Conservation (phyloP, 1,140 invertebrate species). For the Theocolax elegans region DNA sequence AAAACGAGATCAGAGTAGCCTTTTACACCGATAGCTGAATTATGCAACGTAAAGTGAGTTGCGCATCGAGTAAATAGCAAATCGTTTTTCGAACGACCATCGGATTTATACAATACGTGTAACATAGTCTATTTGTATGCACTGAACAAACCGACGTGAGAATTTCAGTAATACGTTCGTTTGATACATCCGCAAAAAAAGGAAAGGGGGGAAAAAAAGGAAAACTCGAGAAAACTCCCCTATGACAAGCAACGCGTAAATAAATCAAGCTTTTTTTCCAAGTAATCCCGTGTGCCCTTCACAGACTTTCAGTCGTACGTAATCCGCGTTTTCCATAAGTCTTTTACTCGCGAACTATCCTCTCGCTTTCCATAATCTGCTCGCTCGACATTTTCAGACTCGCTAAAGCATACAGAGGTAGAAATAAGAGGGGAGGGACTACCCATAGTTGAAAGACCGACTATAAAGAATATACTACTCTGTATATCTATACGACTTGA, state of each 20-base stretch:
- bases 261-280: constrained; percentile 30
- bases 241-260: constrained; percentile 19
- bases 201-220: background rate
- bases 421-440: too few relatives aligned
- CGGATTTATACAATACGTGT: too few relatives aligned
- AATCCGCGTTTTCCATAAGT: constrained; percentile 39
- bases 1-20: too few relatives aligned
- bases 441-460: too few relatives aligned
- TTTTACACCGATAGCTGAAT: too few relatives aligned
- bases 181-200: constrained; percentile 19
- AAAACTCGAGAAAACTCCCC: background rate
- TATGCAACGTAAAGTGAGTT: too few relatives aligned
- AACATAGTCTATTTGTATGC: too few relatives aligned
- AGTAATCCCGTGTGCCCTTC: constrained; percentile 9
- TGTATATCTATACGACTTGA: too few relatives aligned
- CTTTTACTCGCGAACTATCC: constrained; percentile 33
- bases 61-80: too few relatives aligned
- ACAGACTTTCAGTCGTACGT: background rate
- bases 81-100: too few relatives aligned
- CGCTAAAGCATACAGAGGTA: background rate
- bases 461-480: too few relatives aligned
- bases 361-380: constrained; percentile 37
- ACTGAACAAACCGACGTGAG: background rate
- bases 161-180: background rate
- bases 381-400: constrained; percentile 32